Evolutionary conservation across 2,888 invertebrate species (phyloP).

Genomic region (Ennomos erosarius): DNA sequence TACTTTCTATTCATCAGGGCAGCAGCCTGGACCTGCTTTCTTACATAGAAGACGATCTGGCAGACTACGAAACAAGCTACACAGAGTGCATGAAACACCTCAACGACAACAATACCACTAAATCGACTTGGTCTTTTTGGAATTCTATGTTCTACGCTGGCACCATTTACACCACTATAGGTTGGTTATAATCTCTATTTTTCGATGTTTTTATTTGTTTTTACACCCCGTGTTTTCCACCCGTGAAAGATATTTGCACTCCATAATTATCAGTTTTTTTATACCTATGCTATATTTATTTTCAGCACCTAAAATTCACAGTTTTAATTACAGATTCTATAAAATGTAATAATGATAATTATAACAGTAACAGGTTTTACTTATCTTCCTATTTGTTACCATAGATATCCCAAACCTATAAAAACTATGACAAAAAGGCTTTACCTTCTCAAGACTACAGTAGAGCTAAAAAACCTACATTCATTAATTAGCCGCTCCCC

Average conservation of each 20-base stretch:
- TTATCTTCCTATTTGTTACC: neutral
- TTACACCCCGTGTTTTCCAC: no score
- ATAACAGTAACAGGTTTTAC: no score
- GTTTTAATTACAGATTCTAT: no score
- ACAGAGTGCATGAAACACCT: constrained; percentile 74
- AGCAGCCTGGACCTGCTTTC: constrained; percentile 49
- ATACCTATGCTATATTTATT: no score
- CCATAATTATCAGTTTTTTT: no score
- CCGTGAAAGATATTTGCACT: no score
- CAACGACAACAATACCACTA: constrained; percentile 71
- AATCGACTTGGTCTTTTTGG: constrained; percentile 92
- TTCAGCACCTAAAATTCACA: no score
- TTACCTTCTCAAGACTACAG: neutral
- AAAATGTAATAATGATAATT: no score
- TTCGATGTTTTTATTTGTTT: no score
- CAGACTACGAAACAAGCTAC: constrained; percentile 82
- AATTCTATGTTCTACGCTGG: constrained; percentile 95
- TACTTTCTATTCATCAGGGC: constrained; percentile 41
- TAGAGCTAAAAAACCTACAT: constrained; percentile 12
- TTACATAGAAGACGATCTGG: constrained; percentile 55
- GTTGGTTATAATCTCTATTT: no score
- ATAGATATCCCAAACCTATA: neutral
- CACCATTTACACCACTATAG: constrained; percentile 95
- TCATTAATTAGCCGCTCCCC: constrained; percentile 29
- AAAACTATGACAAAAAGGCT: neutral